Base-by-base conservation (phyloP, 2,888 invertebrate species). In the Lottia gigantea region DNA sequence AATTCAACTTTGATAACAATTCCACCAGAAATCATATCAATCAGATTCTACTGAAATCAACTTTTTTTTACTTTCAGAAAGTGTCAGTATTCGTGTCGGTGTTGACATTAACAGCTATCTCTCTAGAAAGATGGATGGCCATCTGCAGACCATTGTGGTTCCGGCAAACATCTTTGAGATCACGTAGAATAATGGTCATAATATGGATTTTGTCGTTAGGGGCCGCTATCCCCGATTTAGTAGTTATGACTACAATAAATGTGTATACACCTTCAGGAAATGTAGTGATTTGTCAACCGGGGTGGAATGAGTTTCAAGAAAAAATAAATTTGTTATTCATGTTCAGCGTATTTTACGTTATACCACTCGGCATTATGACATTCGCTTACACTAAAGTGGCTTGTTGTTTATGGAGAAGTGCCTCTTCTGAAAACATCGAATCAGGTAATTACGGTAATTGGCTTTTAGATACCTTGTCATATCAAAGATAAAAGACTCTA, bases 41-140 rank as follows among this genome's bases (percentile, higher is more conserved):
- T n/a, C n/a, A n/a, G n/a, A n/a, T n/a, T n/a, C n/a, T n/a, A n/a
- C n/a, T n/a, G n/a, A n/a, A n/a, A n/a, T n/a, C n/a, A n/a, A n/a
- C n/a, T n/a, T n/a, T n/a, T 31, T 55, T 67, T 73, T 62, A 40
- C 19, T 75, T 92, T n/a, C 93, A 96, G 96, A 94, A 94, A 26
- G 95, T 96, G 19, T 95, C 95, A 0, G 95, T 97, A 76, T 94
- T 95, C 62, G 96, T 97, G 78, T 96, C 96, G 1, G 94, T 97
- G 62, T 90, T 96, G 85, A 96, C 96, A 4, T 90, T 97, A 85
- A 95, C 95, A 16, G 95, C 94, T 90, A 97, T 97, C 89, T 95
- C 96, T 0, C 92, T 96, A 83, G 97, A 97, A 89, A 92, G 97
- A 80, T 97, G 95, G 95, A 95, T 96, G 90, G 97, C 97, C 78